Evolutionary conservation across 2,797 vertebrate species (phyloP).

Genomic region (Enteromius argenteus): DNA sequence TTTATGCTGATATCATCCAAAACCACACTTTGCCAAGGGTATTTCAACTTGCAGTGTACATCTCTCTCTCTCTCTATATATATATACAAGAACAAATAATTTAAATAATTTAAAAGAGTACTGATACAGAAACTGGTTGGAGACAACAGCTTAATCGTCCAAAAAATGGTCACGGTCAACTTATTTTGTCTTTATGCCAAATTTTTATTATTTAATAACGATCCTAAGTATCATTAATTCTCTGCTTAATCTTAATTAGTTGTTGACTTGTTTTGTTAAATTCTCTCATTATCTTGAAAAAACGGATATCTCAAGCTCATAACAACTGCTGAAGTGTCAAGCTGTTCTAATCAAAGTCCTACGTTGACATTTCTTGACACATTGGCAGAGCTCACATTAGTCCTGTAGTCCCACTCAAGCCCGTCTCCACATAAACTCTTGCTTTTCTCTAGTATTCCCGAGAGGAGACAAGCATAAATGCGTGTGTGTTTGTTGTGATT

Average conservation of each 20-base stretch:
- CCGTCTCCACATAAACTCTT: neutral
- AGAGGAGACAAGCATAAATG: neutral
- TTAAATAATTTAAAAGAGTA: neutral
- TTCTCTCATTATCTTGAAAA: neutral
- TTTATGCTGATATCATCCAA: no score
- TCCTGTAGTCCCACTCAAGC: neutral
- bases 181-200: neutral
- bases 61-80: no score
- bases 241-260: neutral
- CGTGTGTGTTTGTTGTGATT: constrained; percentile 17
- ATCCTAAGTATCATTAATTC: neutral
- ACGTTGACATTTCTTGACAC: neutral
- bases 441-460: neutral
- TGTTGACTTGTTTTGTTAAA: neutral
- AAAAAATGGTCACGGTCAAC: neutral
- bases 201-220: neutral
- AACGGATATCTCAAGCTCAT: neutral
- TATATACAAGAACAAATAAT: neutral
- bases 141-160: neutral
- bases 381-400: neutral
- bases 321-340: neutral
- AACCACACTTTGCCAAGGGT: no score
- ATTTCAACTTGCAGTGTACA: no score
- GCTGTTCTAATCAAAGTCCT: neutral
- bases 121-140: neutral